A percentile compares a stretch with the other conserved stretches of the same genome.
These are phyloP conservation scores for Diaphora mendica DNA, from an alignment of 2,888 invertebrate genomes.

Conservation along the genomic window DNA sequence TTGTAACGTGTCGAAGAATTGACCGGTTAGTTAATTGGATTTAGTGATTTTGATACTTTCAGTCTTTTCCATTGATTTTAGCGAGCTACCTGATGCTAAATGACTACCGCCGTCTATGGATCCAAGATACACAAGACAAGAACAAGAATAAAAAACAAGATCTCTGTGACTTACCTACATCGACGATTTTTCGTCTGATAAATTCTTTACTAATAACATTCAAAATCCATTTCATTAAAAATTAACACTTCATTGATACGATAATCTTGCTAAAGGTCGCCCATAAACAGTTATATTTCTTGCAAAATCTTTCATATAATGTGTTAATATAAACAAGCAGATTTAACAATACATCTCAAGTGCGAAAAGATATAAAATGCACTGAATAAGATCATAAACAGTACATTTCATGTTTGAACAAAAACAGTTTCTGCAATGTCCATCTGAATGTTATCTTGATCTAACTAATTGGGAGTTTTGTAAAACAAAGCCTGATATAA, in stretches of 20 bases:
- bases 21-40: neutral
- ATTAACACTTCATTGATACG: conserved; percentile 7
- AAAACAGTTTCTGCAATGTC: conserved; percentile 20
- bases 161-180: neutral
- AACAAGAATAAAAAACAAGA: neutral
- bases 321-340: conserved; percentile 33
- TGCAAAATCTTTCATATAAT: conserved; percentile 18
- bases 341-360: conserved; percentile 12
- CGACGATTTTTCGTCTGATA: neutral
- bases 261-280: conserved; percentile 12
- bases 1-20: neutral
- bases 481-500: conserved; percentile 37
- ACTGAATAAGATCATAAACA: conserved; percentile 35
- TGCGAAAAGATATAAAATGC: conserved; percentile 27
- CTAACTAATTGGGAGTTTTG: conserved; percentile 39
- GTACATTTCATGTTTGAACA: conserved; percentile 32
- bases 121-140: neutral
- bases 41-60: neutral
- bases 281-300: neutral
- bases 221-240: conserved; percentile 1
- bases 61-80: neutral
- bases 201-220: neutral
- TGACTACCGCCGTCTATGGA: neutral
- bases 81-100: neutral
- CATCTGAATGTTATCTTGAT: conserved; percentile 24